phyloP scores from a whole-genome alignment of 2,113 vertebrate species.

The Mungos mungo region DNA sequence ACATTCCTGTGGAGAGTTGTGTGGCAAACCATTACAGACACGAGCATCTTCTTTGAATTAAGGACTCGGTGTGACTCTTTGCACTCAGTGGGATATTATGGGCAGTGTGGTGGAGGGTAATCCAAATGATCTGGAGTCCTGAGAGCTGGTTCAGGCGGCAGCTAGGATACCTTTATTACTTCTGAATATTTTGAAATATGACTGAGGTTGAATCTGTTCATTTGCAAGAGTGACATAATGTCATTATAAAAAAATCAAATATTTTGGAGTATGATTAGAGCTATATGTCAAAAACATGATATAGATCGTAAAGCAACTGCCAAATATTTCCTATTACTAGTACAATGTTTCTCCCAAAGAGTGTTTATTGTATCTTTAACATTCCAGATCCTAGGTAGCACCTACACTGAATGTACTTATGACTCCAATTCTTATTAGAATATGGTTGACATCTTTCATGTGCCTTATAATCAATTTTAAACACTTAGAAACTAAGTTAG shows the following conservation, averaged over 20 bases:
- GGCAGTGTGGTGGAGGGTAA: neutral
- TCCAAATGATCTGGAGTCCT: neutral
- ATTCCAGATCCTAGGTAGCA: neutral
- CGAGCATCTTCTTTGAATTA: neutral
- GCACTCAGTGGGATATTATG: neutral
- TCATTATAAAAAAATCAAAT: neutral
- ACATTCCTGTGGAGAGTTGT: neutral
- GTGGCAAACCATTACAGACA: neutral
- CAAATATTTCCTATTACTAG: neutral
- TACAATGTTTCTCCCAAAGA: neutral
- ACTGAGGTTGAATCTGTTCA: neutral
- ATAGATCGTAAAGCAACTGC: neutral
- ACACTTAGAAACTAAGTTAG: neutral
- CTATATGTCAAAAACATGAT: neutral
- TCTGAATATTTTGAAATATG: neutral
- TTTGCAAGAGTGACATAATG: neutral
- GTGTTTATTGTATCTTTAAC: neutral
- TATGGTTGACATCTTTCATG: neutral
- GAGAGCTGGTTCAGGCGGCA: neutral
- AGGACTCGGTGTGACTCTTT: neutral
- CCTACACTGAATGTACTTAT: neutral
- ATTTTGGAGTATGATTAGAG: neutral
- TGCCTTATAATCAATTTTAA: neutral
- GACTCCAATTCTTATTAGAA: neutral
- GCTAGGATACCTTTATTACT: neutral